Evolutionary conservation across 1,140 invertebrate genomes (phyloP), one percentile per base, ranked within the genome.

Genomic region (Euura lappo): DNA sequence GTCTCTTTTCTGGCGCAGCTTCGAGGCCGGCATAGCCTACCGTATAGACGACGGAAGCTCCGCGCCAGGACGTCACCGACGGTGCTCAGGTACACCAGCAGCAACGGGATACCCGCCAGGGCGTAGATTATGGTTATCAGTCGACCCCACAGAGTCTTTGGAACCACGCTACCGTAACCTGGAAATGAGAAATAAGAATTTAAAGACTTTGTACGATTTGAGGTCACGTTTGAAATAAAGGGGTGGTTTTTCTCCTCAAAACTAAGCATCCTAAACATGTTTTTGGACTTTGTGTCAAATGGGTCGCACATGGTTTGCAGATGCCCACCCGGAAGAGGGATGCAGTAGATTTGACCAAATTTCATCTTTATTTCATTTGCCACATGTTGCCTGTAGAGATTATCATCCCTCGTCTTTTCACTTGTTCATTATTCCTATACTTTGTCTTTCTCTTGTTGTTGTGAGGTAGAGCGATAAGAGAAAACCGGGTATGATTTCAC

Each of bases 111-210:
- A 42, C 96, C 96, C 60, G 97, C 89, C 3, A 95, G 89, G 1
- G 96, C 96, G 86, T 98, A 98, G 28, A 96, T 86, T 71, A 98
- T 93, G 3, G 97, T 97, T 28, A 96, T 94, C 72, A 96, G 82
- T 78, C 88, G 80, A 73, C 97, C 96, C 92, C 93, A 94, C 47
- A 95, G 89, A 0, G 97, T 99, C 80, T 94, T 92, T 2, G 97
- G 97, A 6, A 96, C 93, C 67, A 98, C 94, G 81, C 95, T 96
- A 45, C 97, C 97, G 81, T 98, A 98, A 71, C 97, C 97, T 98
- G 91, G 11, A 73, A 74, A 76, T 44, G 67, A 71, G 68, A 66
- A 68, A 64, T 13, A 51, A 43, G 28, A 44, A 69, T 74, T 13
- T 75, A 44, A 73, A 44, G 42, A 47, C 28, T 28, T 28, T 28